Conservation (phyloP, 2,797 vertebrate species). For the Molossus alvarezi region DNA sequence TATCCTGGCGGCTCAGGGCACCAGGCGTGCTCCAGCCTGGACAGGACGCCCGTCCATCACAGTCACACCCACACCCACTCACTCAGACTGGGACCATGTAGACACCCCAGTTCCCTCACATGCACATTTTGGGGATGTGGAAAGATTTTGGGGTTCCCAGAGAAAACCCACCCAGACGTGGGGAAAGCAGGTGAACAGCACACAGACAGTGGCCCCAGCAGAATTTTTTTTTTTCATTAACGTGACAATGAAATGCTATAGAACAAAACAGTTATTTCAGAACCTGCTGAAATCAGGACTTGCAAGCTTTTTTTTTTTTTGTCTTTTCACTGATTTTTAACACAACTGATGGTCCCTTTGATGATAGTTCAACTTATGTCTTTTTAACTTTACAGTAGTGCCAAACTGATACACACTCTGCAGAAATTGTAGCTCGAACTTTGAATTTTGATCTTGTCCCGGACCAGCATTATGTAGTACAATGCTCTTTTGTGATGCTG, state of each 20-base stretch:
- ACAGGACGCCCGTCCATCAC: not conserved
- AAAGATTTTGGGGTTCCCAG: not conserved
- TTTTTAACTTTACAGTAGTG: not conserved
- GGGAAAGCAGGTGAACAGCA: not conserved
- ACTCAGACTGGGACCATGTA: not conserved
- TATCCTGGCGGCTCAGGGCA: not conserved
- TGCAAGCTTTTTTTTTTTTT: not conserved
- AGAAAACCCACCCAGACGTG: not conserved
- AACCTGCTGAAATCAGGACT: conserved; percentile 5
- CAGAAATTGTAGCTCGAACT: not conserved
- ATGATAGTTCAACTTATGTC: not conserved
- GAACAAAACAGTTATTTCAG: not conserved
- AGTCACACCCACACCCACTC: not conserved
- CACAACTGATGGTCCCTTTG: not conserved
- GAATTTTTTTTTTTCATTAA: not conserved
- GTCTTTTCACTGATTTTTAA: conserved; percentile 38
- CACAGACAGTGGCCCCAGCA: not conserved
- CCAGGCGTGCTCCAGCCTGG: not conserved
- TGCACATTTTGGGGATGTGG: not conserved
- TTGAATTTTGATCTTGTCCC: not conserved
- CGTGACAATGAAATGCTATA: not conserved
- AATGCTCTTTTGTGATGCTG: not conserved
- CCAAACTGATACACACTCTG: not conserved
- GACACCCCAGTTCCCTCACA: no score
- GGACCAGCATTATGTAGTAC: not conserved